These are phyloP conservation scores for Pseudomyrmex gracilis DNA, from an alignment of 1,140 invertebrate genomes.

Conservation along the genomic window DNA sequence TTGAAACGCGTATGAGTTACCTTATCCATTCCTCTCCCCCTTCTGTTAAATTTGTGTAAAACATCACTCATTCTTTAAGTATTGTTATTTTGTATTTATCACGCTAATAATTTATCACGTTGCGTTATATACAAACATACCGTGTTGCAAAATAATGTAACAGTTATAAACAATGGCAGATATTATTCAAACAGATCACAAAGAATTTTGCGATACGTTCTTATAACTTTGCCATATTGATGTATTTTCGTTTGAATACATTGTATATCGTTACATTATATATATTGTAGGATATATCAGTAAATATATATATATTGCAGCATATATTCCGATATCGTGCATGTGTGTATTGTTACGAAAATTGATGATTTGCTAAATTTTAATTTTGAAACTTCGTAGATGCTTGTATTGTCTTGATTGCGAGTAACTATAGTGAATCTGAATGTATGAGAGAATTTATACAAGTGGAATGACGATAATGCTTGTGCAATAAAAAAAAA, in stretches of 20 bases:
- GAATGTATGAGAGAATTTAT: constrained; percentile 36
- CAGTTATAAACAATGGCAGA: constrained; percentile 1
- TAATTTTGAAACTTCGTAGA: constrained; percentile 54
- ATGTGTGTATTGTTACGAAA: constrained; percentile 57
- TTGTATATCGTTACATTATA: constrained; percentile 33
- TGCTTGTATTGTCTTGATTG: constrained; percentile 31
- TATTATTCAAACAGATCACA: constrained; percentile 12
- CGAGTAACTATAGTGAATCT: constrained; percentile 37
- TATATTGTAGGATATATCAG: constrained; percentile 20
- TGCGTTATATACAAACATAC: constrained; percentile 53
- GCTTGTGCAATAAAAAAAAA: constrained; percentile 64
- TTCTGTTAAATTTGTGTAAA: constrained; percentile 49
- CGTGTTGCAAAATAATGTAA: constrained; percentile 41
- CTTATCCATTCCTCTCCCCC: constrained; percentile 6
- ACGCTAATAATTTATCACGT: constrained; percentile 9
- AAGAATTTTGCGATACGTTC: constrained; percentile 36
- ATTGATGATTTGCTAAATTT: constrained; percentile 45
- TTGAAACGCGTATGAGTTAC: constrained; percentile 52
- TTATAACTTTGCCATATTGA: constrained; percentile 48
- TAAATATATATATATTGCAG: constrained; percentile 45
- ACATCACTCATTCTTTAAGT: constrained; percentile 21
- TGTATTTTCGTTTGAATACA: constrained; percentile 49
- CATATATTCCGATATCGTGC: constrained; percentile 47
- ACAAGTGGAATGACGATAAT: constrained; percentile 28
- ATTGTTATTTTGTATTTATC: constrained; percentile 51